Evolutionary conservation across 2,113 vertebrate species (phyloP).

Genomic region (Gasterosteus nipponicus): DNA sequence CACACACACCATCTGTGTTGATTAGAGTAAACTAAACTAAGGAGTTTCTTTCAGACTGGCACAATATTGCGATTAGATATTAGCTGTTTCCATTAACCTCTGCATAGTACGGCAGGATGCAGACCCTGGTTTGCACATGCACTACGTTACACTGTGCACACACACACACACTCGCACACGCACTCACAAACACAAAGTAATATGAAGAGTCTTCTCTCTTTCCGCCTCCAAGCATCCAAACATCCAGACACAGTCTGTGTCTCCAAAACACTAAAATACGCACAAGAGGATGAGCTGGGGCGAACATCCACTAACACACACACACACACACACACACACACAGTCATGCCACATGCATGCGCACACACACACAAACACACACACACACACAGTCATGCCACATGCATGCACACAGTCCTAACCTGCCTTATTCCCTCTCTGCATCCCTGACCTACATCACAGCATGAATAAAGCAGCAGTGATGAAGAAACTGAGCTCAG

Average conservation of each 20-base stretch:
- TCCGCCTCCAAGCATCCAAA: constrained; percentile 28
- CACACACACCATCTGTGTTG: constrained; percentile 1
- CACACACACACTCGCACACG: not conserved
- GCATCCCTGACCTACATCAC: constrained; percentile 76
- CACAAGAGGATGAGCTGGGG: constrained; percentile 7
- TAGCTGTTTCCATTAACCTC: constrained; percentile 49
- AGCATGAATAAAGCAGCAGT: constrained; percentile 73
- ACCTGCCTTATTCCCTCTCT: constrained; percentile 64
- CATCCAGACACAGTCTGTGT: not conserved
- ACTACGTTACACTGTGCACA: not conserved
- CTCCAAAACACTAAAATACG: constrained; percentile 6
- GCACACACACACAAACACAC: no score
- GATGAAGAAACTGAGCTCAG: constrained; percentile 62
- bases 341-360: not conserved
- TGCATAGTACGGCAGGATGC: constrained; percentile 14
- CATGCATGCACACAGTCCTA: constrained; percentile 31
- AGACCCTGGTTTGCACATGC: not conserved
- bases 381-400: not conserved
- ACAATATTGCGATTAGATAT: constrained; percentile 15
- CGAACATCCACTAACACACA: not conserved
- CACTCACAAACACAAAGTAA: not conserved
- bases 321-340: not conserved
- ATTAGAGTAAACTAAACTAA: constrained; percentile 27
- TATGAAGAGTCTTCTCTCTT: constrained; percentile 4
- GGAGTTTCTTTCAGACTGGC: constrained; percentile 12